A percentile compares a stretch with the other conserved stretches of the same genome.
phyloP scores from a whole-genome alignment of 1,140 invertebrate species.

The Delia radicum region DNA sequence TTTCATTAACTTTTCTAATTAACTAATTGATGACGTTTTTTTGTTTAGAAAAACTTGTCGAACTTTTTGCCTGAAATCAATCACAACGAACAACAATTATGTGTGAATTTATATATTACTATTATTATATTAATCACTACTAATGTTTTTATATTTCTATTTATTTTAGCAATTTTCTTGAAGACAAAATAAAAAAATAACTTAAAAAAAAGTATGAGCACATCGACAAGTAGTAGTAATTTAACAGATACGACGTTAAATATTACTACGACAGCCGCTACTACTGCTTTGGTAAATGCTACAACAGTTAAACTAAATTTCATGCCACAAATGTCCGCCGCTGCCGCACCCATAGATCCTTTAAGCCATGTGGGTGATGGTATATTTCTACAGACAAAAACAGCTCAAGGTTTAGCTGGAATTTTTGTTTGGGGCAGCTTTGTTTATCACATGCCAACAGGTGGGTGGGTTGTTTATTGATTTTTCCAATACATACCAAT shows the following conservation, averaged over 20 bases:
- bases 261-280: constrained; percentile 13
- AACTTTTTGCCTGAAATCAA: too few relatives aligned
- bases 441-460: constrained; percentile 98
- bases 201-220: constrained; percentile 48
- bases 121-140: not conserved
- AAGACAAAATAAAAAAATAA: too few relatives aligned
- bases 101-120: not conserved
- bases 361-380: constrained; percentile 60
- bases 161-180: not conserved
- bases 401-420: constrained; percentile 93
- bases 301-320: constrained; percentile 41
- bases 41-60: too few relatives aligned
- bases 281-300: constrained; percentile 27
- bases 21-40: not conserved
- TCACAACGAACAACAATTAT: not conserved
- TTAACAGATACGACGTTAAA: constrained; percentile 43
- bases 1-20: not conserved
- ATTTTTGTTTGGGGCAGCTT: constrained; percentile 91
- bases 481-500: too few relatives aligned
- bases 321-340: constrained; percentile 45
- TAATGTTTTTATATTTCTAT: not conserved
- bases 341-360: constrained; percentile 42
- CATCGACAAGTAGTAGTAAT: constrained; percentile 37
- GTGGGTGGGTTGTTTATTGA: constrained; percentile 57
- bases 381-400: constrained; percentile 90